Conservation (phyloP, 2,113 vertebrate species). For the Carassius gibelio region DNA sequence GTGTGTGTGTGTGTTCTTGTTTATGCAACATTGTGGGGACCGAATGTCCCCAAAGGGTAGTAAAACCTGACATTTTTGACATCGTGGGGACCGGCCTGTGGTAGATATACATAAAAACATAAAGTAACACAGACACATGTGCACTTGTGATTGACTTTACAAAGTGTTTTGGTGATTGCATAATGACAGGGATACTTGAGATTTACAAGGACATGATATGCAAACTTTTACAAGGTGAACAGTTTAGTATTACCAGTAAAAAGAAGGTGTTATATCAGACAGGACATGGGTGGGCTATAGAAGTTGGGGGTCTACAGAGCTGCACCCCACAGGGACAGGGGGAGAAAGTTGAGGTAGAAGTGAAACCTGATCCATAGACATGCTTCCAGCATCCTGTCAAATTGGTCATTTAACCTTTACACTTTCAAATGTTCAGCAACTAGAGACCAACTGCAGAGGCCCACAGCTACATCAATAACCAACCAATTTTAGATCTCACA, state of each 20-base stretch:
- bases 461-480: constrained; percentile 50
- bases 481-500: constrained; percentile 52
- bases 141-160: neutral
- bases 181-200: neutral
- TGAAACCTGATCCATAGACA: constrained; percentile 25
- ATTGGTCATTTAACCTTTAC: constrained; percentile 60
- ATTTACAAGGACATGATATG: neutral
- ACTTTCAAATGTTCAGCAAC: constrained; percentile 58
- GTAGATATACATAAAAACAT: too few relatives aligned
- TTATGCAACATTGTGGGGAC: too few relatives aligned
- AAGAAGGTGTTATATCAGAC: neutral
- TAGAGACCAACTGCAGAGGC: constrained; percentile 41
- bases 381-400: neutral
- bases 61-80: too few relatives aligned
- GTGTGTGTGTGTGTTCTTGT: too few relatives aligned
- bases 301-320: neutral
- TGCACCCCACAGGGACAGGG: neutral
- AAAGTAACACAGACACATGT: neutral
- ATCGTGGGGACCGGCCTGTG: too few relatives aligned
- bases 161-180: neutral
- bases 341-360: neutral
- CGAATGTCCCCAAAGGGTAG: too few relatives aligned
- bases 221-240: neutral
- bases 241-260: neutral
- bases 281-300: neutral